A percentile compares a stretch with the other conserved stretches of the same genome.
These are phyloP conservation scores for Apaloderma vittatum DNA, from an alignment of 2,113 vertebrate genomes.

Conservation along the genomic window DNA sequence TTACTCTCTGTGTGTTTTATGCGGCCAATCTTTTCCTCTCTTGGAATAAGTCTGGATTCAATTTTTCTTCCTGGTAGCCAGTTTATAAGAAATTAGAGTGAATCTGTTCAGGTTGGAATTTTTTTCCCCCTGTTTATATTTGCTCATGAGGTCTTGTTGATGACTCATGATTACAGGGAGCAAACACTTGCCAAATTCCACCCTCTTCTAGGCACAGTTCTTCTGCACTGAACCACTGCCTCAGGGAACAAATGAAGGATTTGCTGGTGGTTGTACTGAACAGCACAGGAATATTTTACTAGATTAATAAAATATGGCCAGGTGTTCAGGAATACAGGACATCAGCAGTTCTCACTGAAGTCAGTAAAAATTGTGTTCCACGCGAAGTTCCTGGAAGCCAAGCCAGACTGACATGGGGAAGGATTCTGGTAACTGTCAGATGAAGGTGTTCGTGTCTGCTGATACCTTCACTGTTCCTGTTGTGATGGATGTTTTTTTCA, in stretches of 20 bases:
- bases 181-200: neutral
- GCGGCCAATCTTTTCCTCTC: neutral
- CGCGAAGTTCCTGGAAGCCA: neutral
- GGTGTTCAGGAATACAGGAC: neutral
- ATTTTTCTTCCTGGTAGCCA: neutral
- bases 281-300: neutral
- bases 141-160: neutral
- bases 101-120: neutral
- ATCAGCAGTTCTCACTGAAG: neutral
- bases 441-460: rapidly evolving
- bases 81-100: neutral
- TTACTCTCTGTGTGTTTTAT: neutral
- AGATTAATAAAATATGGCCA: neutral
- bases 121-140: neutral
- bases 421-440: neutral
- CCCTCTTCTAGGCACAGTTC: neutral
- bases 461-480: neutral
- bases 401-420: neutral
- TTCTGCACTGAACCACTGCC: neutral
- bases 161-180: neutral
- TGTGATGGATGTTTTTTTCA: constrained; percentile 46
- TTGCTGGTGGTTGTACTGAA: neutral
- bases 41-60: neutral
- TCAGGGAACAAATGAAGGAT: neutral
- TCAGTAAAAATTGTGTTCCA: neutral